Evolutionary conservation across 23 tunicate genomes (phyloP).

Genomic region (Clavelina lepadiformis): DNA sequence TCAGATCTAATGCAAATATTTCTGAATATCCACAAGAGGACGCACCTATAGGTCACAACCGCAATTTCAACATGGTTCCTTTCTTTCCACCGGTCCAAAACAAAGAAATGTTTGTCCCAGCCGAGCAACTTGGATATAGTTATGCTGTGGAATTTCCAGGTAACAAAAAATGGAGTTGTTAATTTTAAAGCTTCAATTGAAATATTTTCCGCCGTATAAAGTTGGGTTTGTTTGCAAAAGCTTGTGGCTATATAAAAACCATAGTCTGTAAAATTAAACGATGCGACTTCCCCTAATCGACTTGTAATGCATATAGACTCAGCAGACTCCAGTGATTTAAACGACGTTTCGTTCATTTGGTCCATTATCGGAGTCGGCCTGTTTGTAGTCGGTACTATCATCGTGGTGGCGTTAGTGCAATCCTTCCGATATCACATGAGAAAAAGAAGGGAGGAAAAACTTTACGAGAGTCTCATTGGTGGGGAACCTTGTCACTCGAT

Average conservation of each 20-base stretch:
- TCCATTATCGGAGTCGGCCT: constrained; percentile 61
- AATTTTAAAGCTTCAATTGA: neutral
- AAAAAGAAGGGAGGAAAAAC: constrained; percentile 26
- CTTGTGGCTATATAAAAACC: no score
- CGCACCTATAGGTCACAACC: constrained; percentile 90
- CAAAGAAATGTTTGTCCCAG: constrained; percentile 68
- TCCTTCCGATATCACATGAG: constrained; percentile 17
- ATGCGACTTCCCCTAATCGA: no score
- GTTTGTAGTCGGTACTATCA: constrained; percentile 40
- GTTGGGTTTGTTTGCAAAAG: no score
- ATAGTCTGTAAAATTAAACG: no score
- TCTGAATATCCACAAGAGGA: constrained; percentile 47
- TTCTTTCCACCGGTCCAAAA: constrained; percentile 83
- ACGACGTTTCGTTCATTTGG: constrained; percentile 42
- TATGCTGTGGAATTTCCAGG: constrained; percentile 71
- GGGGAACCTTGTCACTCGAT: no score
- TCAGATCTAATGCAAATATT: constrained; percentile 45
- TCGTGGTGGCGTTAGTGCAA: constrained; percentile 15
- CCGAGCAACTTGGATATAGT: constrained; percentile 72
- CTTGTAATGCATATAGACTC: no score
- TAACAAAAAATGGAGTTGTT: neutral
- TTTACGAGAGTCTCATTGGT: constrained; percentile 51
- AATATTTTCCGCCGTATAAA: neutral
- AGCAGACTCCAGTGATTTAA: no score
- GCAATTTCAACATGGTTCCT: constrained; percentile 85